Evolutionary conservation across 1,140 invertebrate species (phyloP), one percentile per base, ranked within the genome.

Genomic region (Cyphomyrmex costatus): DNA sequence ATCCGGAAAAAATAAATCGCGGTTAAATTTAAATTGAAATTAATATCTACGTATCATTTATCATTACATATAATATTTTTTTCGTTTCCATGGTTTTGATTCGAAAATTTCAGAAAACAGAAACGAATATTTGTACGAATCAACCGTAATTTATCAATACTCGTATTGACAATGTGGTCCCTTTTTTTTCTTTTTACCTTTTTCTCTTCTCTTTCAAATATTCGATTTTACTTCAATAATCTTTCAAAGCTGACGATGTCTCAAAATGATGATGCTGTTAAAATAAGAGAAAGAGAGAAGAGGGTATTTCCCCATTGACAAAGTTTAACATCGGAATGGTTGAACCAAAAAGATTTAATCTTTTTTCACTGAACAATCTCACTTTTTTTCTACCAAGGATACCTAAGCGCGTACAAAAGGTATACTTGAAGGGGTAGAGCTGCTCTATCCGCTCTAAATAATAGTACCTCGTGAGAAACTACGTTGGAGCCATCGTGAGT

Each of bases 391-490:
- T 46, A 58, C 27, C 36, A 85, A 74, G 61, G 78, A 56, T 27
- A 80, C 63, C 63, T 80, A 5, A 7, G 3, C 14, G 49, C 42
- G n/a, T 6, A 30, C 61, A 21, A 66, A 27, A 51, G 87, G 33
- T 12, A 36, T 66, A 77, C 86, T 82, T 77, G 82, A 77, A 60
- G 86, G 86, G 87, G 82, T 74, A 90, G 88, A 90, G 82, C 91
- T 86, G 90, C 89, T 42, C 36, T 42, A 42, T 42, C 91, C 89
- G 73, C 80, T 89, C 86, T 91, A 94, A 94, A 94, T 95, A 94
- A 95, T 94, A 89, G 93, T 88, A 91, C 90, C 93, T 93, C 92
- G 83, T 86, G 93, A 92, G 93, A 91, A 83, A 68, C 79, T 84
- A 74, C 77, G 66, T 86, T 77, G 86, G 46, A 80, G 66, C 91